phyloP scores from a whole-genome alignment of 2,113 vertebrate species.

The Proteles cristata region DNA sequence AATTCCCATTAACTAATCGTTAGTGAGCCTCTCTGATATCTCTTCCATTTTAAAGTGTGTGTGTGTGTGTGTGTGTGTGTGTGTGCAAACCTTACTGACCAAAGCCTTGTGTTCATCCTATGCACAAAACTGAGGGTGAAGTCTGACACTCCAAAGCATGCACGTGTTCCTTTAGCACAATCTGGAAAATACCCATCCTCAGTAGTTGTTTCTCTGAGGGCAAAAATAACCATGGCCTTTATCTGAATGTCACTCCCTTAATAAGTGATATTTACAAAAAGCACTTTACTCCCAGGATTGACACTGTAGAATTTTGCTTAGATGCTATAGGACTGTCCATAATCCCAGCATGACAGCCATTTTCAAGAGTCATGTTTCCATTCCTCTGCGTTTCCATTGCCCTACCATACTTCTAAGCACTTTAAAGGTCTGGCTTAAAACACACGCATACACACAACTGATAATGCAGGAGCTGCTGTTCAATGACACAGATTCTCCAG shows the following conservation, averaged over 20 bases:
- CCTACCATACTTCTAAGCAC: background rate
- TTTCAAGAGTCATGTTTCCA: background rate
- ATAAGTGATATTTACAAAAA: conserved; percentile 7
- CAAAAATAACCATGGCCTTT: background rate
- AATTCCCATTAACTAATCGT: background rate
- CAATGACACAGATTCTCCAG: background rate
- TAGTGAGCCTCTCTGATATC: background rate
- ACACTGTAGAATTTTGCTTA: background rate
- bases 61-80: too few species aligned
- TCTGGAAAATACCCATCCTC: background rate
- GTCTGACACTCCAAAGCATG: background rate
- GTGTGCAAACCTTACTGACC: background rate
- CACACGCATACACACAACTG: background rate
- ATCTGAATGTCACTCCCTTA: background rate
- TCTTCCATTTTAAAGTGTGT: background rate
- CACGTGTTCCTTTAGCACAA: background rate
- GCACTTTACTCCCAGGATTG: background rate
- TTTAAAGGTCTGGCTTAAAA: background rate
- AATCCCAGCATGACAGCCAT: background rate
- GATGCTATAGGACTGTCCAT: background rate
- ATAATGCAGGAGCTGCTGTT: accelerated
- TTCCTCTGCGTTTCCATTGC: background rate
- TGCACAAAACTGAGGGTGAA: background rate
- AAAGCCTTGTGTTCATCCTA: background rate
- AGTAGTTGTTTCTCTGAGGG: background rate